phyloP scores from a whole-genome alignment of 2,797 vertebrate genomes.

The Salarias fasciatus region DNA sequence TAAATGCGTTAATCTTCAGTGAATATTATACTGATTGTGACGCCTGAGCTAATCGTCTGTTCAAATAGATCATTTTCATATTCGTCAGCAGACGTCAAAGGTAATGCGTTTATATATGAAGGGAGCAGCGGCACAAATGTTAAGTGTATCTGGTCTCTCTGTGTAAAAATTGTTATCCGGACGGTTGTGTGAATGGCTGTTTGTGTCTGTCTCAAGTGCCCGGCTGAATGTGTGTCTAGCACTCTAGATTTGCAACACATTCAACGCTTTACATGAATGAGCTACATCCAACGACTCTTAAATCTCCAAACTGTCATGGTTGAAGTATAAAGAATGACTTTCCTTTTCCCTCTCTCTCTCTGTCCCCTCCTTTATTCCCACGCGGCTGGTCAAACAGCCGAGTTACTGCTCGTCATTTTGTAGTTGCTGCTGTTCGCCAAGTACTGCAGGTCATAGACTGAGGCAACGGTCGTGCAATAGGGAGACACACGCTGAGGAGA shows the following conservation, averaged over 20 bases:
- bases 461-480: slow-evolving; percentile 22
- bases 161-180: background rate
- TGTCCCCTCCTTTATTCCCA: slow-evolving; percentile 24
- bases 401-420: slow-evolving; percentile 37
- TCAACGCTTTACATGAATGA: slow-evolving; percentile 28
- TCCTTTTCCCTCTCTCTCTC: background rate
- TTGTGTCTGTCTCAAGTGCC: slow-evolving; percentile 1
- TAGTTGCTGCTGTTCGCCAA: slow-evolving; percentile 31
- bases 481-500: slow-evolving; percentile 9
- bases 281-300: slow-evolving; percentile 21
- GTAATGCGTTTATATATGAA: background rate
- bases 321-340: slow-evolving; percentile 14
- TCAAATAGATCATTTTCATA: too few species aligned
- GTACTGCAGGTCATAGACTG: slow-evolving; percentile 20
- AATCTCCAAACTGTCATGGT: slow-evolving; percentile 23
- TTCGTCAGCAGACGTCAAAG: too few species aligned
- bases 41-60: too few species aligned
- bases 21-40: too few species aligned
- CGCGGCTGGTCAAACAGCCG: slow-evolving; percentile 41
- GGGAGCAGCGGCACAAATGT: background rate
- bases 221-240: slow-evolving; percentile 14
- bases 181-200: background rate
- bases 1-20: too few species aligned
- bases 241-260: slow-evolving; percentile 27
- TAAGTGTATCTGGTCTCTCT: background rate